phyloP scores from a whole-genome alignment of 2,888 invertebrate species.

The Ormyrus rosae region DNA sequence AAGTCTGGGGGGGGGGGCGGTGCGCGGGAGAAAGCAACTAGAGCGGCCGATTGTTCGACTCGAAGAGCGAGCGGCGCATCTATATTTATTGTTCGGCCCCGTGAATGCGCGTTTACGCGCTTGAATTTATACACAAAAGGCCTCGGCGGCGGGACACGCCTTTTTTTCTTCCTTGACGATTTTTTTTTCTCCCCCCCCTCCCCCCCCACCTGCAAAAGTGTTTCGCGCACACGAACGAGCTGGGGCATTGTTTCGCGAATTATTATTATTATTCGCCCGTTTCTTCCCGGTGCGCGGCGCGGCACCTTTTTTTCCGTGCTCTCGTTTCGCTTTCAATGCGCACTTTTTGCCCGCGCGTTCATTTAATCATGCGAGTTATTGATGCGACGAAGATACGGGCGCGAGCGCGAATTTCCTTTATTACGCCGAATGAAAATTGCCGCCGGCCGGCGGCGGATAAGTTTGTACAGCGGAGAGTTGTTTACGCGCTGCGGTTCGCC shows the following conservation, averaged over 20 bases:
- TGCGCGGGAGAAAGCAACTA: not conserved
- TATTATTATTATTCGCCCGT: constrained; percentile 17
- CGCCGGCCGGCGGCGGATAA: not conserved
- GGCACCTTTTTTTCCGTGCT: not conserved
- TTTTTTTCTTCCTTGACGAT: constrained; percentile 31
- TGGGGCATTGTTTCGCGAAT: constrained; percentile 16
- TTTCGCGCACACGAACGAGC: not conserved
- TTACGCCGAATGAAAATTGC: not conserved
- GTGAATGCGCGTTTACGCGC: constrained; percentile 61
- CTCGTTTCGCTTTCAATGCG: not conserved
- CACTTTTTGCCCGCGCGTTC: constrained; percentile 2
- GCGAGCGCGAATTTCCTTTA: constrained; percentile 1
- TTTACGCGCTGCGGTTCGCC: not conserved
- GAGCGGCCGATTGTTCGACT: too few species aligned
- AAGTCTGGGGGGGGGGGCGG: too few species aligned
- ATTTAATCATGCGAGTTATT: constrained; percentile 23
- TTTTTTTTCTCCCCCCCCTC: not conserved
- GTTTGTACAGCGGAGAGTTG: not conserved
- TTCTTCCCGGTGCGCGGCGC: not conserved
- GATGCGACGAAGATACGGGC: not conserved
- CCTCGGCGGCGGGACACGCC: not conserved
- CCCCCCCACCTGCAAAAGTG: not conserved
- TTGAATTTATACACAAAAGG: constrained; percentile 59
- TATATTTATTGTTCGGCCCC: constrained; percentile 60
- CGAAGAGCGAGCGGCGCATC: too few species aligned